Percentiles rank a stretch among this genome's conserved stretches.
phyloP scores from a whole-genome alignment of 2,113 vertebrate species.

The Apteryx mantelli region DNA sequence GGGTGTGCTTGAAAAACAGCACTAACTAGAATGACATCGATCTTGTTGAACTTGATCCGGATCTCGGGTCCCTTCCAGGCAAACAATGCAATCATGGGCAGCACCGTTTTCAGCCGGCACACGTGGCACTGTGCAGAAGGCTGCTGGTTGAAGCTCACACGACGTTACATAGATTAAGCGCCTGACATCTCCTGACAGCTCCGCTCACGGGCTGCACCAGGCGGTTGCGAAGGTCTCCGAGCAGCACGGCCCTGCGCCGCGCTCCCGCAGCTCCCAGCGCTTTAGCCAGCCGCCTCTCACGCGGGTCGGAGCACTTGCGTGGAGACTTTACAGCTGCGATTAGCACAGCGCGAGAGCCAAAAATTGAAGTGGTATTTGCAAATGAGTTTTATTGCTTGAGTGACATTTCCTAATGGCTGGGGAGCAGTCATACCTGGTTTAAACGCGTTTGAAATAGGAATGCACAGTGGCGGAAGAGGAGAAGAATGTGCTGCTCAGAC shows the following conservation, averaged over 20 bases:
- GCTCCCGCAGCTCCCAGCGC: background rate
- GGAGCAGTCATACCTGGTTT: background rate
- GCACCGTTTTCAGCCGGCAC: background rate
- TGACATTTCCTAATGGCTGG: fast-evolving
- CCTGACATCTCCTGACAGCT: conserved; percentile 23
- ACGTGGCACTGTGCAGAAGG: background rate
- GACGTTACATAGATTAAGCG: conserved; percentile 6
- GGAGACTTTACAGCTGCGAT: fast-evolving
- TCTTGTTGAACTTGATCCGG: conserved; percentile 67
- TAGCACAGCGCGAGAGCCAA: background rate
- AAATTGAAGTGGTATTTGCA: background rate
- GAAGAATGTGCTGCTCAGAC: background rate
- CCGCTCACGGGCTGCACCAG: background rate
- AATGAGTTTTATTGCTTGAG: background rate
- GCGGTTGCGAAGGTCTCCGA: background rate
- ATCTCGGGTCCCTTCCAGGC: conserved; percentile 55
- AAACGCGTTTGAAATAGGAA: background rate
- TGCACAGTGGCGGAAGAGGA: background rate
- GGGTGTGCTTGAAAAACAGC: conserved; percentile 64
- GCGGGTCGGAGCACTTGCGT: fast-evolving
- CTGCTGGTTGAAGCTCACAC: conserved; percentile 45
- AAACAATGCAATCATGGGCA: conserved; percentile 58
- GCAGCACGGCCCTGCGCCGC: background rate
- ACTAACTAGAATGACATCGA: conserved; percentile 62
- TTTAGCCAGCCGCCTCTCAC: background rate